A percentile compares a stretch with the other conserved stretches of the same genome.
phyloP scores from a whole-genome alignment of 2,888 invertebrate species.

The Platycheirus albimanus region DNA sequence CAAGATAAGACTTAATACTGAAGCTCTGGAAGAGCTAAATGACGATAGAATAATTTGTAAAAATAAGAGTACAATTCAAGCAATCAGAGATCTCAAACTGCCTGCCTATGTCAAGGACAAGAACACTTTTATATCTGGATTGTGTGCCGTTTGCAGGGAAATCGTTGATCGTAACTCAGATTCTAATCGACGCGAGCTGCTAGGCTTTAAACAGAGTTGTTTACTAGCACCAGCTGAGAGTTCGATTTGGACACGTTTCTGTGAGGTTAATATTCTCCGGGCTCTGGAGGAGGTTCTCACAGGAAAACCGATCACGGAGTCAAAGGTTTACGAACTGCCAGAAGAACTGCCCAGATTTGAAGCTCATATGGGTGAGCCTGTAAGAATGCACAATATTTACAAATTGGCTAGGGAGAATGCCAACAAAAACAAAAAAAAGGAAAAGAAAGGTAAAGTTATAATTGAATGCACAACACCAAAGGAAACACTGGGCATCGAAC shows the following conservation, averaged over 20 bases:
- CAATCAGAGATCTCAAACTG: constrained; percentile 82
- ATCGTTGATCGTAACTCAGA: constrained; percentile 83
- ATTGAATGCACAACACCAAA: constrained; percentile 82
- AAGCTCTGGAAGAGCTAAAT: constrained; percentile 78
- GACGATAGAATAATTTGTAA: constrained; percentile 80
- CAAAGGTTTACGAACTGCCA: constrained; percentile 84
- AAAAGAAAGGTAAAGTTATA: constrained; percentile 81
- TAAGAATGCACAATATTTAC: constrained; percentile 92
- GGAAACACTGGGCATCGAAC: constrained; percentile 83
- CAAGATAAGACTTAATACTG: constrained; percentile 77
- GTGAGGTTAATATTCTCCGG: constrained; percentile 91
- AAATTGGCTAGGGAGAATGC: constrained; percentile 87
- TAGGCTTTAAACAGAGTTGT: constrained; percentile 92
- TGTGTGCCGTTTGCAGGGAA: constrained; percentile 89
- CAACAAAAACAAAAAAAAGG: constrained; percentile 81
- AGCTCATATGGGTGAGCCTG: constrained; percentile 91
- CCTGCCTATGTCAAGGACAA: constrained; percentile 86
- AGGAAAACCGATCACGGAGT: constrained; percentile 75
- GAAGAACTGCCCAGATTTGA: constrained; percentile 90
- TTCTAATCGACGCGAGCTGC: constrained; percentile 81
- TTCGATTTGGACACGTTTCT: constrained; percentile 95
- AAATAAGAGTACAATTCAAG: constrained; percentile 77
- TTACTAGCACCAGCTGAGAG: constrained; percentile 92
- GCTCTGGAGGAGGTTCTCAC: constrained; percentile 84
- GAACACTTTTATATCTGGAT: constrained; percentile 88